Conservation (phyloP, 2,888 invertebrate genomes). For the Pilophorus perplexus region DNA sequence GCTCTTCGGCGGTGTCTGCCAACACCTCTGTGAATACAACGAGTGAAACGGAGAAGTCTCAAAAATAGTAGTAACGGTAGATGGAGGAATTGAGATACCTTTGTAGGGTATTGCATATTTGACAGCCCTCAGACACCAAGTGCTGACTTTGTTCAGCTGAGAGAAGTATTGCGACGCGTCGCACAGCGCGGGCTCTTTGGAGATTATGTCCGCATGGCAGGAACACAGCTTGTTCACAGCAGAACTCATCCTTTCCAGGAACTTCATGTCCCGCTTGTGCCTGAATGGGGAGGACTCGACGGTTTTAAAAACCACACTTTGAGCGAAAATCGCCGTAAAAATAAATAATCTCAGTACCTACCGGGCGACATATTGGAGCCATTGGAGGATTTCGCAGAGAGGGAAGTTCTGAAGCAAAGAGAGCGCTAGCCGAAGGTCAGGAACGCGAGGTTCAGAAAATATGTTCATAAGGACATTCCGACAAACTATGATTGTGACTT, state of each 20-base stretch:
- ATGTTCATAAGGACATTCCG: conserved; percentile 26
- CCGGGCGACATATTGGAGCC: conserved; percentile 22
- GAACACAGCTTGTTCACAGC: conserved; percentile 3
- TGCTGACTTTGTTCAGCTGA: conserved; percentile 30
- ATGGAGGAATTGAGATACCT: conserved; percentile 10
- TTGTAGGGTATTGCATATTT: conserved; percentile 24
- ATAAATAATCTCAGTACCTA: not conserved
- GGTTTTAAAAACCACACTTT: not conserved
- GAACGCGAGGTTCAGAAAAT: no score
- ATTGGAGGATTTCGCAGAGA: conserved; percentile 17
- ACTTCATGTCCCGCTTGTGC: conserved; percentile 33
- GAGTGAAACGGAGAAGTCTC: no score
- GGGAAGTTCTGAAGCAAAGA: conserved; percentile 9
- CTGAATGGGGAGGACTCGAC: not conserved
- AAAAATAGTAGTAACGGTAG: no score
- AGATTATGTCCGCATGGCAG: not conserved
- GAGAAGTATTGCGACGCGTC: conserved; percentile 6
- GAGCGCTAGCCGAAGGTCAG: conserved; percentile 10
- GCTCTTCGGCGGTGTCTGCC: conserved; percentile 27
- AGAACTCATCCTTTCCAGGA: conserved; percentile 24
- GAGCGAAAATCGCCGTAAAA: not conserved
- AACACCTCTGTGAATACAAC: conserved; percentile 10
- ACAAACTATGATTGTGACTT: not conserved
- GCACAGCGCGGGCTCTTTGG: not conserved
- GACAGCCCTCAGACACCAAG: conserved; percentile 29